Base-by-base conservation (phyloP, 2,113 vertebrate genomes). In the Lates calcarifer region DNA sequence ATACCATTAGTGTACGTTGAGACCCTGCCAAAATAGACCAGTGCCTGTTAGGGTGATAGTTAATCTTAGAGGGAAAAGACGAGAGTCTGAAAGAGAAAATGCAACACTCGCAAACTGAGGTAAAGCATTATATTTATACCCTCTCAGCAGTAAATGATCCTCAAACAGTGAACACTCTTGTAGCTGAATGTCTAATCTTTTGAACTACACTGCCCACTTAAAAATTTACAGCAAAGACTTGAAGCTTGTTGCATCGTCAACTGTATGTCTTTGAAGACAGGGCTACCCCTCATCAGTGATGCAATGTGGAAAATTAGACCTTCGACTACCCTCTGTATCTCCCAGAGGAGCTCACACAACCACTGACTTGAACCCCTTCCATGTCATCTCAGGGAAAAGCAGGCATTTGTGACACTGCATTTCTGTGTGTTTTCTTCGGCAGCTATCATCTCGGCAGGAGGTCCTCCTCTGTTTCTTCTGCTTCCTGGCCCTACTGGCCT, bases 1-100 rank as follows among this genome's bases (percentile, higher is more conserved):
- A 85, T 78, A 80, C 65, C 70, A 87, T 89, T 68, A 89, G 75
- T 82, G 81, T 73, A 82, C 11, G 28, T 72, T 66, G 79, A 82
- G 55, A 79, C 53, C 26, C 28, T 57, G 78, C 74, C 69, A 83
- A 80, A 86, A 81, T 28, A 81, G 51, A 79, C 63, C 9, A 29
- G 69, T 37, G 53, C 68, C 73, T 76, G 49, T 70, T 62, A 47
- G 77, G 29, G 62, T 47, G 66, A 79, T 18, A 3, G 20, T 64
- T 77, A 33, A 85, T 41, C 26, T 85, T 26, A 22, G 33, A 76
- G 49, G 53, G 35, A 51, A 37, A 24, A 29, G 65, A 71, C 47
- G 68, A 47, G 33, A 47, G 62, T 60, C 41, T 33, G 24, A 76
- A 31, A 66, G 49, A 63, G 43, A 56, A 77, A 82, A 66, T 41